A percentile compares a stretch with the other conserved stretches of the same genome.
Evolutionary conservation across 1,140 invertebrate species (phyloP).

Genomic region (Lutraria rhynchaena): DNA sequence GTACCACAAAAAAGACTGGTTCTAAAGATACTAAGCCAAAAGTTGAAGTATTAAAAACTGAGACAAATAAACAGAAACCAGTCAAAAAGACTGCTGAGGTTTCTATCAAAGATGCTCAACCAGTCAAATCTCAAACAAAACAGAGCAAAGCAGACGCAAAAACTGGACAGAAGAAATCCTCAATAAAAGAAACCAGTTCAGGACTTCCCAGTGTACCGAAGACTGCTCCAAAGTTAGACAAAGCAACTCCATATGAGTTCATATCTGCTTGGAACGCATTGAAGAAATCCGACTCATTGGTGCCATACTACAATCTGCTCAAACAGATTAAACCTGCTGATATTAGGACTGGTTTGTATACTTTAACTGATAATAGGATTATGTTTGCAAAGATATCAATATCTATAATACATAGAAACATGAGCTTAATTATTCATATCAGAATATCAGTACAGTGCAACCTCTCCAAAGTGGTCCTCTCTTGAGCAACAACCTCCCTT

Average conservation of each 20-base stretch:
- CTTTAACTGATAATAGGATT: no score
- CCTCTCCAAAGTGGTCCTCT: no score
- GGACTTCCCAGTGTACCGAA: conserved; percentile 66
- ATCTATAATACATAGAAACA: no score
- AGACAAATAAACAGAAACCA: conserved; percentile 22
- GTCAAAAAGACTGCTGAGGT: conserved; percentile 4
- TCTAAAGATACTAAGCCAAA: conserved; percentile 28
- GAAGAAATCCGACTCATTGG: conserved; percentile 69
- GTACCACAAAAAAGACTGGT: not conserved
- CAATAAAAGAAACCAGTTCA: conserved; percentile 61
- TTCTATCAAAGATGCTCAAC: conserved; percentile 13
- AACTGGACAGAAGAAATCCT: conserved; percentile 43
- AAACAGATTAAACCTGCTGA: conserved; percentile 75
- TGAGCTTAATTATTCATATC: no score
- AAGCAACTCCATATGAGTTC: conserved; percentile 80
- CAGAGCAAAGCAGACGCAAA: conserved; percentile 22
- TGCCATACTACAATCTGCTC: conserved; percentile 77
- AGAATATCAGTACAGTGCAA: no score
- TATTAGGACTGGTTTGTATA: conserved; percentile 74
- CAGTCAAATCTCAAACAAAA: conserved; percentile 19
- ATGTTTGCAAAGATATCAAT: no score
- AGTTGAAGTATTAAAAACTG: conserved; percentile 18
- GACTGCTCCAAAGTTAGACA: conserved; percentile 70
- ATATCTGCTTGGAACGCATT: conserved; percentile 79
- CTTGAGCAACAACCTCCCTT: no score